Conservation (phyloP, 2,888 invertebrate species). For the Amphiduros pacificus region DNA sequence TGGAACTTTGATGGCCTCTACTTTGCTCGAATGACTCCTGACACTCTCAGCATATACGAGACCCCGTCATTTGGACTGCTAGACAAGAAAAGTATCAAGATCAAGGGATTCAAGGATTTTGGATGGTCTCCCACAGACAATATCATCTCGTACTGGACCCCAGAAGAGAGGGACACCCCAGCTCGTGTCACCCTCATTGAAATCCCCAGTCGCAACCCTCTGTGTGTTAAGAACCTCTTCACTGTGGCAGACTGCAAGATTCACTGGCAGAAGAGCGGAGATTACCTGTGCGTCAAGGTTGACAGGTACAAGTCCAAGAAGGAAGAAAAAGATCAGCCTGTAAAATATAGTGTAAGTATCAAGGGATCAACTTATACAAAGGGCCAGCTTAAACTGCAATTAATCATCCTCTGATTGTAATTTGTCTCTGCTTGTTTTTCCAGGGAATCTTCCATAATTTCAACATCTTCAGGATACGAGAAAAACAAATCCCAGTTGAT, state of each 20-base stretch:
- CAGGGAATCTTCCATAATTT: slow-evolving; percentile 95
- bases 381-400: too few relatives aligned
- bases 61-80: slow-evolving; percentile 93
- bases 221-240: slow-evolving; percentile 92
- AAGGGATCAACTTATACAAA: too few relatives aligned
- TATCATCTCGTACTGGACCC: slow-evolving; percentile 95
- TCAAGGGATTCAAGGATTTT: slow-evolving; percentile 71
- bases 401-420: too few relatives aligned
- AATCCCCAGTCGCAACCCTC: slow-evolving; percentile 69
- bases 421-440: slow-evolving; percentile 26
- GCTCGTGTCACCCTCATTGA: slow-evolving; percentile 91
- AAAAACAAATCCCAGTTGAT: slow-evolving; percentile 96
- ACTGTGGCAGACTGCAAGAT: slow-evolving; percentile 97
- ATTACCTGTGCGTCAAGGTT: slow-evolving; percentile 95
- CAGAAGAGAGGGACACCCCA: slow-evolving; percentile 89
- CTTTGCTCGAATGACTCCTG: slow-evolving; percentile 82
- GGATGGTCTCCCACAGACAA: slow-evolving; percentile 98
- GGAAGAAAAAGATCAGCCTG: slow-evolving; percentile 78
- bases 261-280: slow-evolving; percentile 98
- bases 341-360: slow-evolving; percentile 76
- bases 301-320: slow-evolving; percentile 89
- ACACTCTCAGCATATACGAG: slow-evolving; percentile 85
- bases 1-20: slow-evolving; percentile 96
- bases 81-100: slow-evolving; percentile 91
- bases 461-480: slow-evolving; percentile 98